Evolutionary conservation across 2,888 invertebrate genomes (phyloP).

Genomic region (Candidula unifasciata): DNA sequence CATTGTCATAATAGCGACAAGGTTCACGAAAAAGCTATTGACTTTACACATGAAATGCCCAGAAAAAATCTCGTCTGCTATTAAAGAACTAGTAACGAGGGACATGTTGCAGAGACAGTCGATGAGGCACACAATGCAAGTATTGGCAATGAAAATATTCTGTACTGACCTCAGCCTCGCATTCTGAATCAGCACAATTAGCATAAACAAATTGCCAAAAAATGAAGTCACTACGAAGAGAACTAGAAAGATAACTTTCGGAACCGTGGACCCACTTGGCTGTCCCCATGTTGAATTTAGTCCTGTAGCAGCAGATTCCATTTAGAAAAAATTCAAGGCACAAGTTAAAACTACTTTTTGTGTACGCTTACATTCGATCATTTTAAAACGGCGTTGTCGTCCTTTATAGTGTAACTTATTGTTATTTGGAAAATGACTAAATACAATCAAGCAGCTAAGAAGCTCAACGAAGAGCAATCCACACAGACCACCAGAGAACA

Average conservation of each 20-base stretch:
- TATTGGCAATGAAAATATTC: constrained; percentile 66
- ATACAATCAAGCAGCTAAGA: no score
- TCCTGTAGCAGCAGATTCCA: constrained; percentile 41
- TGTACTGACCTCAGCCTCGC: constrained; percentile 61
- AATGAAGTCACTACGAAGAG: constrained; percentile 68
- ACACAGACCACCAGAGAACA: no score
- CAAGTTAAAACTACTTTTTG: not conserved
- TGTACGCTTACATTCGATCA: no score
- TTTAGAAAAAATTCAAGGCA: not conserved
- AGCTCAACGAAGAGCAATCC: no score
- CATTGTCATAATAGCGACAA: constrained; percentile 63
- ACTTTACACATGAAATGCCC: constrained; percentile 64
- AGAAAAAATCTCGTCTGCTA: constrained; percentile 65
- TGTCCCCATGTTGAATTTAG: constrained; percentile 4
- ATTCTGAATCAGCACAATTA: constrained; percentile 67
- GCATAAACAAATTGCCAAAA: constrained; percentile 66
- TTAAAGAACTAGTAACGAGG: constrained; percentile 65
- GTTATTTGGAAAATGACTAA: no score
- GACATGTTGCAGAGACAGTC: constrained; percentile 72
- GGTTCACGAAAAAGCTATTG: constrained; percentile 67
- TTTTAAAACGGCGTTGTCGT: no score
- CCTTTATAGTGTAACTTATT: no score
- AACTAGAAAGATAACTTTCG: constrained; percentile 61
- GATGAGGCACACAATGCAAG: constrained; percentile 66
- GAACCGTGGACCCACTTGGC: constrained; percentile 10